These are phyloP conservation scores for Toxonevra muliebris DNA, from an alignment of 2,888 invertebrate genomes.

Conservation along the genomic window DNA sequence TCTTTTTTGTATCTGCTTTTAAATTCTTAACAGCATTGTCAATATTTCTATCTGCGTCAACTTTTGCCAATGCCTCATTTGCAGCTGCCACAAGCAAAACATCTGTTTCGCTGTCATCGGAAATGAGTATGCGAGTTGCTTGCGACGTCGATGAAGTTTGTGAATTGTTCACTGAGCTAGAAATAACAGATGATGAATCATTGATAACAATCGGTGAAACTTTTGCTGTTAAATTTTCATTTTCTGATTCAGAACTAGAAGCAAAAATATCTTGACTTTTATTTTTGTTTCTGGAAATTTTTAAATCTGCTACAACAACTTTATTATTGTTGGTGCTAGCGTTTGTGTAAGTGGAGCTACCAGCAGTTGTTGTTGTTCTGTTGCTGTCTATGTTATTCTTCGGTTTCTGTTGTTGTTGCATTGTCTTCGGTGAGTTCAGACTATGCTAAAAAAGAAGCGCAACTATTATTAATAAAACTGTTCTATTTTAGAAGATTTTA, in stretches of 20 bases:
- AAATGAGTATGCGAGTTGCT: constrained; percentile 24
- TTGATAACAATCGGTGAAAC: not conserved
- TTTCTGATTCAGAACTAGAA: constrained; percentile 36
- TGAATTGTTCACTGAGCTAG: too few relatives aligned
- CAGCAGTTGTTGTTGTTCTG: not conserved
- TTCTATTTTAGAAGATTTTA: too few relatives aligned
- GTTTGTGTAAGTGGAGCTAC: constrained; percentile 7
- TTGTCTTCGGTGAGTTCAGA: constrained; percentile 25
- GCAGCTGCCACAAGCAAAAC: constrained; percentile 28
- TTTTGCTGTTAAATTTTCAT: constrained; percentile 20
- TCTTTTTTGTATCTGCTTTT: constrained; percentile 12
- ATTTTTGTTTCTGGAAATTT: constrained; percentile 5
- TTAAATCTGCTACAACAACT: not conserved
- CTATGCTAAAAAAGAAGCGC: constrained; percentile 43
- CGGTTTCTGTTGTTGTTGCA: constrained; percentile 23
- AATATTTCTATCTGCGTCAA: not conserved
- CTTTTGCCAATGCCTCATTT: constrained; percentile 18
- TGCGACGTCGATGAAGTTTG: not conserved
- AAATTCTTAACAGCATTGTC: constrained; percentile 15
- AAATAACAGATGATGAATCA: too few relatives aligned
- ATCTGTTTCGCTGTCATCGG: constrained; percentile 41
- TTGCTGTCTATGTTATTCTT: constrained; percentile 2
- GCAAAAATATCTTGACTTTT: constrained; percentile 43
- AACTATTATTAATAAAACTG: too few relatives aligned
- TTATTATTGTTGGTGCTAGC: not conserved